These are phyloP conservation scores for Leistus spinibarbis DNA, from an alignment of 2,888 invertebrate species.

Conservation along the genomic window DNA sequence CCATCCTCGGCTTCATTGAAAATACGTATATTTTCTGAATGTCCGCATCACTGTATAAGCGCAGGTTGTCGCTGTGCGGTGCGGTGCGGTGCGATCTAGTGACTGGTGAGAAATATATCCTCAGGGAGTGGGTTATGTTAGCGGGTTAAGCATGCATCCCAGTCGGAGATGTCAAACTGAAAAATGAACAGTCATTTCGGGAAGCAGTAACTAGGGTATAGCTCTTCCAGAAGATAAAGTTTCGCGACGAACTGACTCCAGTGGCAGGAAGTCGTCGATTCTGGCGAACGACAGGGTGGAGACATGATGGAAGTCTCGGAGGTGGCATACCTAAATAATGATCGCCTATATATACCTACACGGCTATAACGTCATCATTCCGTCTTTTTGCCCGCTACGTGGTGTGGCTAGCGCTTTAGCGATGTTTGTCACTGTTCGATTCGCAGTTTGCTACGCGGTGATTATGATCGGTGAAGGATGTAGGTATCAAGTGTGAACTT, in stretches of 20 bases:
- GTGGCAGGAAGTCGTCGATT: conserved; percentile 56
- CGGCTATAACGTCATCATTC: not conserved
- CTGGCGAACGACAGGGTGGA: conserved; percentile 50
- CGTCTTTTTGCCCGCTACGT: not conserved
- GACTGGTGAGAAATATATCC: not conserved
- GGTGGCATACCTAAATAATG: conserved; percentile 37
- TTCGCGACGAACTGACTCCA: conserved; percentile 54
- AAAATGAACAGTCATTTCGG: conserved; percentile 37
- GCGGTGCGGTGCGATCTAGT: not conserved
- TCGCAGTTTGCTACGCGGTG: not conserved
- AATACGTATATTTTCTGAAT: too few species aligned
- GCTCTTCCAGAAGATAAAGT: conserved; percentile 49
- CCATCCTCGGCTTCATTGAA: too few species aligned
- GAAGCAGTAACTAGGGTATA: conserved; percentile 35
- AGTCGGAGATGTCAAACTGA: conserved; percentile 29
- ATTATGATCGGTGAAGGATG: not conserved
- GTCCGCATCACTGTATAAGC: not conserved
- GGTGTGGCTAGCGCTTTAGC: not conserved
- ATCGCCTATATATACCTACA: conserved; percentile 3
- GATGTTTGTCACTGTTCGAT: conserved; percentile 1
- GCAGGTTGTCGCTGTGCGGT: not conserved
- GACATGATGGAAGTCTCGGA: conserved; percentile 25
- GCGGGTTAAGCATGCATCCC: conserved; percentile 26
- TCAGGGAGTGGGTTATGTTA: not conserved
- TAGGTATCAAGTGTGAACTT: not conserved